A percentile compares a stretch with the other conserved stretches of the same genome.
phyloP scores from a whole-genome alignment of 1,140 invertebrate species.

The Anadara kagoshimensis region DNA sequence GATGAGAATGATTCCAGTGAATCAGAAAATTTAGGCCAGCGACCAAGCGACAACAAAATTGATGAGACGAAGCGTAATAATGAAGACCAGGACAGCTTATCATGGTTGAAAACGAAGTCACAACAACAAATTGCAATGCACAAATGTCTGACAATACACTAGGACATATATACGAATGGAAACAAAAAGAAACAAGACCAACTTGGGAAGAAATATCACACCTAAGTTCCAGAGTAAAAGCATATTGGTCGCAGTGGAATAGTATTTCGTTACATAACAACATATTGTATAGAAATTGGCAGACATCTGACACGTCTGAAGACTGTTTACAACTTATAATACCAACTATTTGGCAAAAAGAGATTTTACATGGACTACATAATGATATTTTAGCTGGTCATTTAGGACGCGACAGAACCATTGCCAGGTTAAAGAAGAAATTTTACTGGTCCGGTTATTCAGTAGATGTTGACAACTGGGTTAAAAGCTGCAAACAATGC shows the following conservation, averaged over 20 bases:
- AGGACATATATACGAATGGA: background rate
- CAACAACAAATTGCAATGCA: background rate
- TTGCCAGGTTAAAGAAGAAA: background rate
- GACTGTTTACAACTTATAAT: background rate
- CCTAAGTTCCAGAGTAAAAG: background rate
- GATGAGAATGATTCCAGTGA: background rate
- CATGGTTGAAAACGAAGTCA: too few species aligned
- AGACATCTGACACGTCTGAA: background rate
- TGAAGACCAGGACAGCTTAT: too few species aligned
- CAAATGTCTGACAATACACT: background rate
- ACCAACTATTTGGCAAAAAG: background rate
- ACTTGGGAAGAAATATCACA: background rate
- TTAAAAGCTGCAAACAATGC: background rate
- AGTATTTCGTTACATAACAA: background rate
- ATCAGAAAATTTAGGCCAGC: background rate
- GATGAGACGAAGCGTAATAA: background rate
- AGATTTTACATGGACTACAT: slow-evolving; percentile 7
- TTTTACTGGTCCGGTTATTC: slow-evolving; percentile 13
- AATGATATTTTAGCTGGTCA: background rate
- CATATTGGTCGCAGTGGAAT: slow-evolving; percentile 8
- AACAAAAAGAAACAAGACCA: background rate
- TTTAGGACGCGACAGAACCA: slow-evolving; percentile 1
- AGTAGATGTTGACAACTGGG: background rate
- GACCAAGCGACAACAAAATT: background rate
- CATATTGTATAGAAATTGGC: background rate